These are phyloP conservation scores for Amiota communis DNA, from an alignment of 2,888 invertebrate genomes.

Conservation along the genomic window DNA sequence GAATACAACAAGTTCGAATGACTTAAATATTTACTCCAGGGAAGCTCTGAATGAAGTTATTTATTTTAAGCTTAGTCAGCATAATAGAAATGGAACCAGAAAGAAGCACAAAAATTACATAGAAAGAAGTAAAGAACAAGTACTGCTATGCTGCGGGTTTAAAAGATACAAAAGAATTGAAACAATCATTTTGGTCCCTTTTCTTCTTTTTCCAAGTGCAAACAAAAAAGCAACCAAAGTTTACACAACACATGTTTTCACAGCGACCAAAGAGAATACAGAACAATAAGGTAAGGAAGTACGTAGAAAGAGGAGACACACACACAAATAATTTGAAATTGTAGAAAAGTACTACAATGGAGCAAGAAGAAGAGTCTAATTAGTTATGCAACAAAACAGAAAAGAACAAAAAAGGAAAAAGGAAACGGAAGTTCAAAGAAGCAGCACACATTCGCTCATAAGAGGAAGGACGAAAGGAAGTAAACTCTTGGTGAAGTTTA, in stretches of 20 bases:
- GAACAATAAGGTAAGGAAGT: slow-evolving; percentile 12
- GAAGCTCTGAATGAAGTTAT: slow-evolving; percentile 12
- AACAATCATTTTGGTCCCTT: not conserved
- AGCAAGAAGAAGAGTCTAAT: slow-evolving; percentile 22
- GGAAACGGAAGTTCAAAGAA: not conserved
- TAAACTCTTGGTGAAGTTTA: not conserved
- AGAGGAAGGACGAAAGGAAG: not conserved
- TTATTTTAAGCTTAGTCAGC: slow-evolving; percentile 18
- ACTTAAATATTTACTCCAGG: slow-evolving; percentile 2
- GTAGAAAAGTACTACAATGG: slow-evolving; percentile 42
- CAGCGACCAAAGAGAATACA: slow-evolving; percentile 14
- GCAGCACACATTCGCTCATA: slow-evolving; percentile 19
- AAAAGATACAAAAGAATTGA: not conserved
- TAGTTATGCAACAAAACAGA: slow-evolving; percentile 29
- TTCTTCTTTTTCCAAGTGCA: not conserved
- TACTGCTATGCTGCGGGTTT: not conserved
- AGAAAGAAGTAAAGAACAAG: slow-evolving; percentile 15
- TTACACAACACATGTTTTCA: slow-evolving; percentile 31
- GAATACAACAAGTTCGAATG: not conserved
- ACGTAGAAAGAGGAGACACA: slow-evolving; percentile 5
- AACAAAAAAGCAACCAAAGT: not conserved
- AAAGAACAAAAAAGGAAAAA: not conserved
- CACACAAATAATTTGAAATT: slow-evolving; percentile 26
- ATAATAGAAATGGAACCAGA: not conserved
- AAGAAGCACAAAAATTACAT: not conserved